Conservation (phyloP, 2,888 invertebrate species). For the Galeruca laticollis region DNA sequence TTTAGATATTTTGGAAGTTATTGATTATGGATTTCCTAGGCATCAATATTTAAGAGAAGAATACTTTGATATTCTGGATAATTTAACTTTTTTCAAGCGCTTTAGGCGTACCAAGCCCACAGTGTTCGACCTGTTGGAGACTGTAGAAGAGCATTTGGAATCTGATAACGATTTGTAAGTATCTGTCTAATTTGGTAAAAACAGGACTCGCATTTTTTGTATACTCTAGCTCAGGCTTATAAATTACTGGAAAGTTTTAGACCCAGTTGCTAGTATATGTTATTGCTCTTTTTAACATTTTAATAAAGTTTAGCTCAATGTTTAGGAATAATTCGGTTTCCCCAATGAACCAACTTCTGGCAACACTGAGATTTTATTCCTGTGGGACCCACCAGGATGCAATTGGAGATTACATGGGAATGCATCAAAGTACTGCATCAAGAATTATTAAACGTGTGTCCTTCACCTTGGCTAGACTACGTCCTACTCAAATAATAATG, state of each 20-base stretch:
- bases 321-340: conserved; percentile 13
- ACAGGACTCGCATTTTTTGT: too few relatives aligned
- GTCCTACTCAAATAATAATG: not conserved
- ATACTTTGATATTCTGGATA: too few relatives aligned
- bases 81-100: too few relatives aligned
- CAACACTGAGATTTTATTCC: not conserved
- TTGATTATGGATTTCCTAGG: too few relatives aligned
- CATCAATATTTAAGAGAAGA: too few relatives aligned
- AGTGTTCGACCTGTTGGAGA: too few relatives aligned
- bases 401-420: too few relatives aligned
- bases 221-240: too few relatives aligned
- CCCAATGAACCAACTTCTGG: conserved; percentile 12
- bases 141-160: conserved; percentile 5
- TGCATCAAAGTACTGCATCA: conserved; percentile 10
- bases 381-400: conserved; percentile 7
- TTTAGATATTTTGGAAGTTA: too few relatives aligned
- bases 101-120: too few relatives aligned
- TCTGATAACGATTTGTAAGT: not conserved
- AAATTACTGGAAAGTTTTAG: too few relatives aligned
- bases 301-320: not conserved
- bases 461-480: not conserved
- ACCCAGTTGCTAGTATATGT: not conserved
- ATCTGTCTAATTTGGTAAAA: too few relatives aligned
- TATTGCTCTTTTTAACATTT: not conserved
- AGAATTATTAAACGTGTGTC: conserved; percentile 13